phyloP scores from a whole-genome alignment of 2,888 invertebrate genomes.

The Toxonevra muliebris region DNA sequence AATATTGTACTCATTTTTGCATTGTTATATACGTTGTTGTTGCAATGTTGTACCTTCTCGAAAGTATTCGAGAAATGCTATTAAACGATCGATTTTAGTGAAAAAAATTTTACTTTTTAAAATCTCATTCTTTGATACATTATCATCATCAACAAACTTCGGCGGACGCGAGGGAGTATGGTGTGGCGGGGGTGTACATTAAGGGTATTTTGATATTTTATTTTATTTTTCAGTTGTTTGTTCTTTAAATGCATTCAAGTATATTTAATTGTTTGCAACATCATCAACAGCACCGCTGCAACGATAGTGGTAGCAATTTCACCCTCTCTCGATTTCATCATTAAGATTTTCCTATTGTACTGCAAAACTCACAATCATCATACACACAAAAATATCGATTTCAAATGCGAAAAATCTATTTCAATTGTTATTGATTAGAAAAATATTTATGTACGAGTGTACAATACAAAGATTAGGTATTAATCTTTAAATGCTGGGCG shows the following conservation, averaged over 20 bases:
- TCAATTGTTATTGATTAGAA: not conserved
- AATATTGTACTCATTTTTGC: slow-evolving; percentile 1
- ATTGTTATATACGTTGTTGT: slow-evolving; percentile 22
- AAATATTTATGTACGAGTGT: not conserved
- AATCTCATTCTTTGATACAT: slow-evolving; percentile 26
- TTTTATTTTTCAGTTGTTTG: not conserved
- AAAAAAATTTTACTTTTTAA: slow-evolving; percentile 1
- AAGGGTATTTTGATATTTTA: slow-evolving; percentile 2
- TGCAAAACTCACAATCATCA: not conserved
- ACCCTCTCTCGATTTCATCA: not conserved
- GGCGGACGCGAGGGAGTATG: too few species aligned
- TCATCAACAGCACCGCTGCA: too few species aligned
- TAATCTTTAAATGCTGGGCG: too few species aligned
- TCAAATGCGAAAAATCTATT: not conserved
- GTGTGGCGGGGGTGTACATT: not conserved
- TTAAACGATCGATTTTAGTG: slow-evolving; percentile 2
- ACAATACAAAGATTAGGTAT: not conserved
- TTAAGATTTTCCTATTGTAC: not conserved
- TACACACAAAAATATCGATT: slow-evolving; percentile 10
- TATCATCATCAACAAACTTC: slow-evolving; percentile 13
- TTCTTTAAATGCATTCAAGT: not conserved
- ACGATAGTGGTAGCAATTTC: not conserved
- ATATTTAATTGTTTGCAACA: slow-evolving; percentile 1
- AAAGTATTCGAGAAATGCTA: slow-evolving; percentile 18
- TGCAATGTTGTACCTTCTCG: not conserved